Percentiles rank a stretch among this genome's conserved stretches.
Evolutionary conservation across 2,888 invertebrate species (phyloP).

Genomic region (Anarsia innoxiella): DNA sequence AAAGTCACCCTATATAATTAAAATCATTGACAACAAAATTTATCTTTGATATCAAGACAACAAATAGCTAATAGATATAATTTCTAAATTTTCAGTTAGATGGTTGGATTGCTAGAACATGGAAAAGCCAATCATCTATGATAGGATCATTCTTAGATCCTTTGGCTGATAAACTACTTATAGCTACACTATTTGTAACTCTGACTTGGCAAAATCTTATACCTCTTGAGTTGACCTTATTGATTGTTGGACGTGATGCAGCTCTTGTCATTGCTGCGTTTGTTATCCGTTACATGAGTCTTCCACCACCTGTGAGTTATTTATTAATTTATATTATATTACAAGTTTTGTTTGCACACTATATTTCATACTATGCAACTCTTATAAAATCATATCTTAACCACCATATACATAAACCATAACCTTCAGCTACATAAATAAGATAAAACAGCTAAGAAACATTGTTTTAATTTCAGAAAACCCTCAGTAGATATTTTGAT

Average conservation of each 20-base stretch:
- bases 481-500: conserved; percentile 91
- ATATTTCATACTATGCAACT: too few species aligned
- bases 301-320: conserved; percentile 90
- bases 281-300: conserved; percentile 91
- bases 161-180: conserved; percentile 95
- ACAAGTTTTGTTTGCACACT: too few species aligned
- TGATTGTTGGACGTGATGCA: conserved; percentile 90
- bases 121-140: conserved; percentile 92
- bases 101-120: conserved; percentile 96
- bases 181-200: conserved; percentile 91
- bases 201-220: conserved; percentile 90
- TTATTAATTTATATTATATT: too few species aligned
- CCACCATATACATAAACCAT: too few species aligned
- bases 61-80: background rate
- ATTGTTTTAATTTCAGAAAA: conserved; percentile 78
- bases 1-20: background rate
- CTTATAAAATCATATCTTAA: too few species aligned
- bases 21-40: too few species aligned
- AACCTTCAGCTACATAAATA: too few species aligned
- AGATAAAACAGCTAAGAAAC: background rate
- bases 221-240: conserved; percentile 84
- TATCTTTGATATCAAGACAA: background rate
- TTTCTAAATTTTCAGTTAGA: conserved; percentile 79
- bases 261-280: conserved; percentile 89
- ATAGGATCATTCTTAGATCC: conserved; percentile 97